These are phyloP conservation scores for Mungos mungo DNA, from an alignment of 2,113 vertebrate species.

Conservation along the genomic window DNA sequence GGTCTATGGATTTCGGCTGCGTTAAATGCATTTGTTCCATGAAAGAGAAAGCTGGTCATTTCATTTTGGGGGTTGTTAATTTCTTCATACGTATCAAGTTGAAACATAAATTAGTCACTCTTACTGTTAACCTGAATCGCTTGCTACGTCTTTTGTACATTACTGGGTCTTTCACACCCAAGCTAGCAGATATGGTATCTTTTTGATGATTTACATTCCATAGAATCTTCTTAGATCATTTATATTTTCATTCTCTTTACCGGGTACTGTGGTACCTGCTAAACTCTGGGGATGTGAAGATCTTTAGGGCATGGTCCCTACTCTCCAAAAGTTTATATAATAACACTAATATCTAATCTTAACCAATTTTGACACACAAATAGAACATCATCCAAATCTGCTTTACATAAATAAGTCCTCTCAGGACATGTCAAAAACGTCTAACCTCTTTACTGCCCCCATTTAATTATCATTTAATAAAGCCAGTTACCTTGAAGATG, in stretches of 20 bases:
- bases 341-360: background rate
- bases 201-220: background rate
- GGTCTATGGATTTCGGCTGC: background rate
- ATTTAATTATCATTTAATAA: slow-evolving; percentile 2
- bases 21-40: background rate
- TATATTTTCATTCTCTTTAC: slow-evolving; percentile 27
- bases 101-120: background rate
- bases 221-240: background rate
- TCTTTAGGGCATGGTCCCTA: background rate
- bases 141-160: background rate
- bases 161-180: background rate
- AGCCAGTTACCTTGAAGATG: background rate
- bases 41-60: background rate
- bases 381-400: background rate
- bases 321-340: background rate
- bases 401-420: background rate
- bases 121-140: background rate
- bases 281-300: background rate
- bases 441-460: background rate
- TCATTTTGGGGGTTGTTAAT: background rate
- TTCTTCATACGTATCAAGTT: background rate
- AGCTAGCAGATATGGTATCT: background rate
- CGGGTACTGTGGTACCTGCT: background rate
- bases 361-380: background rate
- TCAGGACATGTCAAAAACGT: background rate